Evolutionary conservation across 2,888 invertebrate genomes (phyloP).

Genomic region (Drosophila eohydei): DNA sequence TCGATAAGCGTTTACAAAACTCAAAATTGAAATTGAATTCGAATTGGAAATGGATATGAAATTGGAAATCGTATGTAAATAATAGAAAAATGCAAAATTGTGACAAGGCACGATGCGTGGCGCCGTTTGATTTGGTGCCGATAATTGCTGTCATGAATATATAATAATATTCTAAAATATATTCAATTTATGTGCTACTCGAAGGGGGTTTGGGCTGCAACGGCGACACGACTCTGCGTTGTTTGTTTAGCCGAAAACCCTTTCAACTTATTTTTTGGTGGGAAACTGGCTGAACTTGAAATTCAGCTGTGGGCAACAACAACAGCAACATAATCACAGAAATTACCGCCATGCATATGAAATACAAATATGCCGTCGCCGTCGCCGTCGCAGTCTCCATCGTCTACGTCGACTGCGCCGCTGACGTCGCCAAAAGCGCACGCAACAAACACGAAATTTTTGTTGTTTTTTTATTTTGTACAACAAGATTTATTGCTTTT

Average conservation of each 20-base stretch:
- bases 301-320: conserved; percentile 46
- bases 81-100: conserved; percentile 39
- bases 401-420: conserved; percentile 19
- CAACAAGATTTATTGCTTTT: conserved; percentile 80
- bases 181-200: conserved; percentile 24
- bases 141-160: conserved; percentile 78
- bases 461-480: conserved; percentile 43
- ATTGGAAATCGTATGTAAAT: conserved; percentile 37
- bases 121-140: conserved; percentile 70
- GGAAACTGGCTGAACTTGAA: conserved; percentile 78
- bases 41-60: conserved; percentile 29
- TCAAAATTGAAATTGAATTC: conserved; percentile 28
- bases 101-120: conserved; percentile 25
- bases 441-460: conserved; percentile 69
- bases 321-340: conserved; percentile 68
- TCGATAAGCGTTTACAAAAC: conserved; percentile 45
- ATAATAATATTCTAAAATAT: conserved; percentile 45
- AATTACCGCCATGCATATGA: conserved; percentile 80
- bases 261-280: conserved; percentile 52
- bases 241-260: conserved; percentile 67
- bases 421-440: conserved; percentile 56
- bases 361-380: conserved; percentile 67
- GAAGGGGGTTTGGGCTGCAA: conserved; percentile 17
- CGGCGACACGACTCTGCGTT: conserved; percentile 27
- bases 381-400: conserved; percentile 19